Evolutionary conservation across 2,797 vertebrate genomes (phyloP).

Genomic region (Rhinella marina): DNA sequence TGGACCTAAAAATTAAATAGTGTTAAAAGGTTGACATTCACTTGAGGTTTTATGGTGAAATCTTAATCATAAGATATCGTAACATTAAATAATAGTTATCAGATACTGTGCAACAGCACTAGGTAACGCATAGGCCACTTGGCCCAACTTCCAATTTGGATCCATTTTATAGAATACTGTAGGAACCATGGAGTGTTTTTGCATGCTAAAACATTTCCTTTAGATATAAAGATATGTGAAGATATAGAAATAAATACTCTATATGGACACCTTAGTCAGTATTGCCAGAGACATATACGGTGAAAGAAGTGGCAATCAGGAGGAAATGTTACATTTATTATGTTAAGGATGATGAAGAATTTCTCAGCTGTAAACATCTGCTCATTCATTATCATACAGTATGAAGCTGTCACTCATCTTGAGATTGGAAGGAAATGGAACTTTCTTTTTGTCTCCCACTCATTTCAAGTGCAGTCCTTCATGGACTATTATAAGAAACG

Average conservation of each 20-base stretch:
- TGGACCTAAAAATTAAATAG: too few relatives aligned
- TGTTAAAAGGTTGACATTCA: too few relatives aligned
- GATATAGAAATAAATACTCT: background rate
- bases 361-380: constrained; percentile 39
- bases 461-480: constrained; percentile 17
- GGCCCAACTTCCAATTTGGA: too few relatives aligned
- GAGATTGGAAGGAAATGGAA: constrained; percentile 12
- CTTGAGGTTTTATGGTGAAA: too few relatives aligned
- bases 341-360: constrained; percentile 29
- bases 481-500: background rate
- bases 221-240: background rate
- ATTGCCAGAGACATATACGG: background rate
- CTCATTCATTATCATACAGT: constrained; percentile 34
- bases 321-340: constrained; percentile 17
- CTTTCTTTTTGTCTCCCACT: constrained; percentile 43
- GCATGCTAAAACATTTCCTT: background rate
- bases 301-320: constrained; percentile 17
- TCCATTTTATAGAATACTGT: background rate
- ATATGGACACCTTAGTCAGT: background rate
- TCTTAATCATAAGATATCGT: too few relatives aligned
- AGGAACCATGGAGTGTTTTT: background rate
- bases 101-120: too few relatives aligned
- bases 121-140: too few relatives aligned
- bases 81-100: too few relatives aligned
- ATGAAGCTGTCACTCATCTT: constrained; percentile 33